Evolutionary conservation across 2,113 vertebrate species (phyloP).

Genomic region (Procavia capensis): DNA sequence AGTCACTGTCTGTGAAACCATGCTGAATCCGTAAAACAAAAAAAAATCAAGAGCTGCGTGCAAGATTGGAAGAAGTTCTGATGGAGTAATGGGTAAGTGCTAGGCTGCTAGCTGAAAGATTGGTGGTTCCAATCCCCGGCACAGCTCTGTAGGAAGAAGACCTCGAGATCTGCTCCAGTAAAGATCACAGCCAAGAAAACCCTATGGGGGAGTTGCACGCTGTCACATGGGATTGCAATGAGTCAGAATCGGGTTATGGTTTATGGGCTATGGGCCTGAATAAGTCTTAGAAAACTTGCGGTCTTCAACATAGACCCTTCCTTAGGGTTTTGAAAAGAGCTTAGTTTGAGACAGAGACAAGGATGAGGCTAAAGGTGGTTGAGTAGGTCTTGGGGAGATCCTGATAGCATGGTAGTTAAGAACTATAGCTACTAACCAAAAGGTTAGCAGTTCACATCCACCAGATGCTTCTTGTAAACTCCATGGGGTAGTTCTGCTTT

Average conservation of each 20-base stretch:
- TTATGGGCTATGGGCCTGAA: background rate
- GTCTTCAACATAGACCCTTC: background rate
- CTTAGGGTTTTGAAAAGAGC: background rate
- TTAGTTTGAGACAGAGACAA: background rate
- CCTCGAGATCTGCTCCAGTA: background rate
- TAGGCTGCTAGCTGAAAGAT: background rate
- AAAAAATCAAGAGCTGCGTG: background rate
- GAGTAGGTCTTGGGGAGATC: background rate
- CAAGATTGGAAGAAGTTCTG: background rate
- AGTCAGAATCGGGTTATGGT: background rate
- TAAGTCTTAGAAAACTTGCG: background rate
- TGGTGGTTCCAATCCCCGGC: background rate
- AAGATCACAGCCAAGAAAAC: background rate
- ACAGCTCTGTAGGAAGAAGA: background rate
- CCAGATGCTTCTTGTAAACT: too few species aligned
- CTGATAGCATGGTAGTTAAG: too few species aligned
- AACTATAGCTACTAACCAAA: too few species aligned
- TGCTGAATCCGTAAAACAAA: background rate
- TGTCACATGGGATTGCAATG: background rate
- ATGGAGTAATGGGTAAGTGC: background rate
- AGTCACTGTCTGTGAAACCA: background rate
- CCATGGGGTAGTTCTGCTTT: too few species aligned
- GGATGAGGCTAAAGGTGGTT: too few species aligned
- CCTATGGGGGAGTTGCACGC: background rate
- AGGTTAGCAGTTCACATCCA: too few species aligned